Conservation (phyloP, 1,140 invertebrate species). For the Oncopodura yosiiana region DNA sequence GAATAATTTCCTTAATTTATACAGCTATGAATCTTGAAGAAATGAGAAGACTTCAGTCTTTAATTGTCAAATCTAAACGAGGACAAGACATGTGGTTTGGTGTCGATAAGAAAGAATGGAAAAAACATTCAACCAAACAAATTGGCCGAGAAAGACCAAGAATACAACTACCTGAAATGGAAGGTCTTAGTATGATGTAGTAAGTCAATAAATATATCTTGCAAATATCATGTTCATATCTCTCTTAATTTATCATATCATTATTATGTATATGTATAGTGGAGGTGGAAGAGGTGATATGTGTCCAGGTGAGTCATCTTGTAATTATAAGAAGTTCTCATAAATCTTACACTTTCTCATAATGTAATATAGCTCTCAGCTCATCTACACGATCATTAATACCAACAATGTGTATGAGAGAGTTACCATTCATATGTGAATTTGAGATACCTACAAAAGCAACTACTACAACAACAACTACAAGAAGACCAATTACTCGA, state of each 20-base stretch:
- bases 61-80: slow-evolving; percentile 22
- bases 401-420: slow-evolving; percentile 15
- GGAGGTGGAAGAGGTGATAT: slow-evolving; percentile 30
- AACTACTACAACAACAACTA: too few relatives aligned
- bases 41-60: slow-evolving; percentile 28
- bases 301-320: slow-evolving; percentile 22
- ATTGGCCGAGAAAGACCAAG: slow-evolving; percentile 12
- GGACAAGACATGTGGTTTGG: slow-evolving; percentile 28
- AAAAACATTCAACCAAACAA: slow-evolving; percentile 30
- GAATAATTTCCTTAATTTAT: not conserved
- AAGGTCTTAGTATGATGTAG: slow-evolving; percentile 6
- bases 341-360: not conserved
- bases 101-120: slow-evolving; percentile 33
- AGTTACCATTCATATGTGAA: slow-evolving; percentile 34
- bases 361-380: slow-evolving; percentile 9
- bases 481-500: too few relatives aligned
- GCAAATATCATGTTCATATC: not conserved
- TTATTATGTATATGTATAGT: slow-evolving; percentile 9
- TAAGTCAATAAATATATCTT: slow-evolving; percentile 1
- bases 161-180: slow-evolving; percentile 2
- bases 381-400: slow-evolving; percentile 21
- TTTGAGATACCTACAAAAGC: too few relatives aligned
- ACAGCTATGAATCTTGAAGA: slow-evolving; percentile 28
- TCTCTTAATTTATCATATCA: not conserved
- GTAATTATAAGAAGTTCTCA: not conserved